These are phyloP conservation scores for Armadillidium nasatum DNA, from an alignment of 1,140 invertebrate genomes.

Conservation along the genomic window DNA sequence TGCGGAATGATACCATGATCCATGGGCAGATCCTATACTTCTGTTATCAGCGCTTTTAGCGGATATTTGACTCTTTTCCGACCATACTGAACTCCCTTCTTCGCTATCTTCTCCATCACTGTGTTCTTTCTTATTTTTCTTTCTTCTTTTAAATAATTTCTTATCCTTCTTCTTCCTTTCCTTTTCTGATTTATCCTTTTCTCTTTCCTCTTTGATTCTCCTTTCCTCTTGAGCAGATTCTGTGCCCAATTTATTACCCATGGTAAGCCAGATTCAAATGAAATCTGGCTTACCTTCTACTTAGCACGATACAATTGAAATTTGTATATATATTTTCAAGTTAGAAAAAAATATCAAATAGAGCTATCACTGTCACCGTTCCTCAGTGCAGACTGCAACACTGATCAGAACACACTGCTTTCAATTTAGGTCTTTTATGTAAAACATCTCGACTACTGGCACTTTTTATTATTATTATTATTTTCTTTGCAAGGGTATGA, in stretches of 20 bases:
- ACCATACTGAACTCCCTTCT: constrained; percentile 36
- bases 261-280: constrained; percentile 17
- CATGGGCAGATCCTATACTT: constrained; percentile 38
- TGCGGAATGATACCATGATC: constrained; percentile 43
- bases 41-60: neutral
- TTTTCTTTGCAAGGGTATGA: neutral
- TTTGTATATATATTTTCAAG: too few species aligned
- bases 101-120: constrained; percentile 36
- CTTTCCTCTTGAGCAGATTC: constrained; percentile 42
- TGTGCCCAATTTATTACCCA: constrained; percentile 43
- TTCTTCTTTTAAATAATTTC: constrained; percentile 33
- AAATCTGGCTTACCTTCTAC: too few species aligned
- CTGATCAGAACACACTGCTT: neutral
- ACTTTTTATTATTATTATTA: too few species aligned
- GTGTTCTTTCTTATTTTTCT: constrained; percentile 30
- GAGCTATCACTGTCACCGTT: neutral
- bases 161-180: constrained; percentile 37
- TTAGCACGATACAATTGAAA: too few species aligned
- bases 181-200: constrained; percentile 39
- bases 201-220: constrained; percentile 39
- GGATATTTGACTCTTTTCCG: constrained; percentile 16
- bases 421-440: too few species aligned
- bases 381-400: neutral
- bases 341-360: too few species aligned
- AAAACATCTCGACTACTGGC: too few species aligned